Evolutionary conservation across 2,797 vertebrate species (phyloP), one percentile per base, ranked within the genome.

Genomic region (Australoheros facetus): DNA sequence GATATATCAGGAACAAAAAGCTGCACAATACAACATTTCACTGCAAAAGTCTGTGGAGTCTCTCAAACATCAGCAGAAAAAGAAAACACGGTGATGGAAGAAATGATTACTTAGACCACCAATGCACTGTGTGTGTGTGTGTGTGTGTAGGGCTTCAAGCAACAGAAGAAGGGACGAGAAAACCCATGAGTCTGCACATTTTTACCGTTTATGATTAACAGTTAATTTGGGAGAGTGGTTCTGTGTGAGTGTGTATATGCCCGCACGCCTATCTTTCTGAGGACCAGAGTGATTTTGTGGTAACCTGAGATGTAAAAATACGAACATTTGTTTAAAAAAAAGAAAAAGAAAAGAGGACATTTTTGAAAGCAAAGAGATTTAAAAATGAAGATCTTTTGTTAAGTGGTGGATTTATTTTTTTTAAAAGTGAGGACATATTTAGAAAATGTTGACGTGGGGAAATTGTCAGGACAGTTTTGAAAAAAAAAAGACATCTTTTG

Each of bases 171-270:
- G 60, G 58, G 32, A 80, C 4, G 13, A 84, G 56, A 64, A 79
- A 86, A 85, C 21, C 71, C 75, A 77, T 87, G 91, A 92, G 73
- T 90, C 87, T 80, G 57, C 57, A 19, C 30, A 12, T 90, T 88
- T 85, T 87, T 71, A 72, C 34, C 32, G 17, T 87, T 90, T 91
- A 90, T 93, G 90, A 90, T 89, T 87, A 88, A 91, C 83, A 48
- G 88, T 90, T 93, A 83, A 93, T 93, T 90, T 91, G 88, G 73
- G 79, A 89, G 85, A 91, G 91, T 91, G 90, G 86, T 70, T 84
- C 32, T 2, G 28, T 72, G 76, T 56, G 77, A 58, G 71, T 57
- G 75, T 72, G 75, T 72, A 37, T 60, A 42, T 14, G 26, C 34
- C 0, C 11, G 28, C 32, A 5, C 19, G 16, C n/a, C 37, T 28